Evolutionary conservation across 2,113 vertebrate species (phyloP).

Genomic region (Tympanuchus pallidicinctus): DNA sequence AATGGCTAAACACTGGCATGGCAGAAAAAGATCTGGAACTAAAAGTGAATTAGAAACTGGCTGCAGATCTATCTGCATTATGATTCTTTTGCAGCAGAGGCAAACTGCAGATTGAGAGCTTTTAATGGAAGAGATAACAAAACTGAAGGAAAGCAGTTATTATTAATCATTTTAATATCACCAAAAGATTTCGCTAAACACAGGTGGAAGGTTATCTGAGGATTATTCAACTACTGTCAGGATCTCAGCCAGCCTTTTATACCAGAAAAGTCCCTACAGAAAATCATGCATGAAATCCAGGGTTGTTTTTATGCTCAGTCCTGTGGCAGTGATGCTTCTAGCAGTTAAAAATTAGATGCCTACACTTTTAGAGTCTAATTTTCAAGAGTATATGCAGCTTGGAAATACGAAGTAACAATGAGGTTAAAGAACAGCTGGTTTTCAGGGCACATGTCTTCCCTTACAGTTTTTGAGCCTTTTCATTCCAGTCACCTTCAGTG

Average conservation of each 20-base stretch:
- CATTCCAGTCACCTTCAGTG: neutral
- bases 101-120: neutral
- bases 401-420: neutral
- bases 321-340: neutral
- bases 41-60: neutral
- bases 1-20: neutral
- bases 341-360: neutral
- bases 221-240: neutral
- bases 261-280: neutral
- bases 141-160: neutral
- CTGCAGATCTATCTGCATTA: neutral
- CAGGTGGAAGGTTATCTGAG: neutral
- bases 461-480: constrained; percentile 13
- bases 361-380: neutral
- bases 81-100: neutral
- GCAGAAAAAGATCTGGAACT: neutral
- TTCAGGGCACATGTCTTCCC: neutral
- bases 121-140: neutral
- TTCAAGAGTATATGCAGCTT: neutral
- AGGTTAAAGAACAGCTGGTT: neutral
- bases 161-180: neutral
- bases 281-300: neutral
- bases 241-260: neutral
- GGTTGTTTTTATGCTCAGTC: neutral
- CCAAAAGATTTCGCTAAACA: neutral